Percentiles rank a stretch among this genome's conserved stretches.
phyloP scores from a whole-genome alignment of 2,888 invertebrate genomes.

The Rhorus exstirpatorius region DNA sequence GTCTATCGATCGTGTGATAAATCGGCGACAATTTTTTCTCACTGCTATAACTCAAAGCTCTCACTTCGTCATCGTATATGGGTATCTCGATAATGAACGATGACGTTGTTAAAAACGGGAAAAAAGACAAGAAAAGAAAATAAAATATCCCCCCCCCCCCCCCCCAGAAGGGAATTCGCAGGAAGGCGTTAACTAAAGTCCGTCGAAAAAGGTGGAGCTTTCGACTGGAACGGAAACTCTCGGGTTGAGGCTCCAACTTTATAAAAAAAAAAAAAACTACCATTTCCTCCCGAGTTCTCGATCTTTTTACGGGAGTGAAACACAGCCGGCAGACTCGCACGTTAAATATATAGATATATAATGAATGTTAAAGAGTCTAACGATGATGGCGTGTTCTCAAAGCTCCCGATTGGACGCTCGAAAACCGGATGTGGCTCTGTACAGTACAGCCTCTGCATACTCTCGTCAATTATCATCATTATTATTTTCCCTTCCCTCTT shows the following conservation, averaged over 20 bases:
- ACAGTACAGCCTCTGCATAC: constrained; percentile 57
- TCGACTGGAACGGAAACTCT: constrained; percentile 60
- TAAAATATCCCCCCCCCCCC: too few relatives aligned
- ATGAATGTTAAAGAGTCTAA: constrained; percentile 5
- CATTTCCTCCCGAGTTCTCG: constrained; percentile 24
- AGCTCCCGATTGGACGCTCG: constrained; percentile 56
- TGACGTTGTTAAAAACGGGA: too few relatives aligned
- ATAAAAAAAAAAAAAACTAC: constrained; percentile 17
- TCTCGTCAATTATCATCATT: constrained; percentile 51
- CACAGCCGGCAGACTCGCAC: constrained; percentile 47
- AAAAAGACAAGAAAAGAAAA: neutral
- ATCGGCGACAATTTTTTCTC: too few relatives aligned
- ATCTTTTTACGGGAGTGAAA: constrained; percentile 19
- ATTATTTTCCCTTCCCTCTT: constrained; percentile 26
- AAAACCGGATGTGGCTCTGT: constrained; percentile 64
- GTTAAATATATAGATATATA: neutral
- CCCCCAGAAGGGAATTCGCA: constrained; percentile 10
- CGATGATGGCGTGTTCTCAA: constrained; percentile 61
- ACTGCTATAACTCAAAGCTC: too few relatives aligned
- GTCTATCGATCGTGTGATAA: too few relatives aligned
- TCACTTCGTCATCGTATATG: too few relatives aligned
- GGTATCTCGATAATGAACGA: too few relatives aligned
- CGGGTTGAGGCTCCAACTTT: constrained; percentile 20
- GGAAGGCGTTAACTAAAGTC: constrained; percentile 60
- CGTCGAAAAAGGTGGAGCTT: constrained; percentile 55